These are phyloP conservation scores for Agrilus planipennis DNA, from an alignment of 1,140 invertebrate species.

Conservation along the genomic window DNA sequence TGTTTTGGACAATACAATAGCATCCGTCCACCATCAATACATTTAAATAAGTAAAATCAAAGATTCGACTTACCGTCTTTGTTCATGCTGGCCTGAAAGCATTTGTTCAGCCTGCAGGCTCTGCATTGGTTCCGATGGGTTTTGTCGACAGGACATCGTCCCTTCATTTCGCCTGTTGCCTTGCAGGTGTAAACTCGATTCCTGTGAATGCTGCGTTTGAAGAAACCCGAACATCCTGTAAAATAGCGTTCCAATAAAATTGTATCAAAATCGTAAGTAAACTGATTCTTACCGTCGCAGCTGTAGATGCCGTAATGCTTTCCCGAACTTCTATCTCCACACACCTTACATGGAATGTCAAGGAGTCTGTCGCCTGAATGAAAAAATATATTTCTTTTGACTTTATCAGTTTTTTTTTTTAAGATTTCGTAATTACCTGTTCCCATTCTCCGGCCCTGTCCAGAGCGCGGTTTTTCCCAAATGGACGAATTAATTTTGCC, in stretches of 20 bases:
- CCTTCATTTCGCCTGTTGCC: conserved; percentile 83
- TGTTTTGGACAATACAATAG: too few relatives aligned
- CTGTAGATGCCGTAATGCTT: conserved; percentile 97
- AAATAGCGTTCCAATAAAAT: conserved; percentile 1
- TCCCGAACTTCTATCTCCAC: conserved; percentile 89
- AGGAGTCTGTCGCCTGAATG: conserved; percentile 82
- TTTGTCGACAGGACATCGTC: conserved; percentile 91
- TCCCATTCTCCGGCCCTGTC: conserved; percentile 32
- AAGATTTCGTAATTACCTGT: conserved; percentile 25
- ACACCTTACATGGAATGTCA: conserved; percentile 93
- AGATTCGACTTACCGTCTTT: conserved; percentile 80
- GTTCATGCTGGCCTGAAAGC: conserved; percentile 96
- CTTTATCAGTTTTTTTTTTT: not conserved
- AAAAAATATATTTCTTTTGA: conserved; percentile 31
- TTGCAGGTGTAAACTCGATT: conserved; percentile 95
- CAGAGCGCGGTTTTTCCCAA: conserved; percentile 31
- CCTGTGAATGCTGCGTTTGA: conserved; percentile 91
- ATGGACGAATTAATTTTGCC: conserved; percentile 33
- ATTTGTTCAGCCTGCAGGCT: conserved; percentile 91
- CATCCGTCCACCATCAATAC: too few relatives aligned
- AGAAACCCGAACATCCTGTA: conserved; percentile 90
- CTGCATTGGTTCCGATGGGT: conserved; percentile 95
- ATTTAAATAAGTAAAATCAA: too few relatives aligned
- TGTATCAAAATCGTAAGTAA: not conserved
- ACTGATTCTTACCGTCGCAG: conserved; percentile 73